phyloP scores from a whole-genome alignment of 2,113 vertebrate genomes.

The Colinus virginianus region DNA sequence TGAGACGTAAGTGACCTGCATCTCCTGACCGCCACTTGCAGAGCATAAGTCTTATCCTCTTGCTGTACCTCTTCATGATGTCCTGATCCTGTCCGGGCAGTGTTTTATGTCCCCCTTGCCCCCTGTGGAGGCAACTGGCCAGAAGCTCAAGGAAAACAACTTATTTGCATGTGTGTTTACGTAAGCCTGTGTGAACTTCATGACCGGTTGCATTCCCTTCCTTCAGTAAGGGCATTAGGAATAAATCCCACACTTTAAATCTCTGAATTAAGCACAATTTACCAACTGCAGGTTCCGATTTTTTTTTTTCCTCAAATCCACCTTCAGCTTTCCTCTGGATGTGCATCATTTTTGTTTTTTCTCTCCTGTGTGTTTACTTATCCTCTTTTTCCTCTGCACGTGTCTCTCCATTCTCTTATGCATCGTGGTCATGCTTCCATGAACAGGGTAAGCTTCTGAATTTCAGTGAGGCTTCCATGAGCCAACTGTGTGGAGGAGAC shows the following conservation, averaged over 20 bases:
- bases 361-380: conserved; percentile 1
- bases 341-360: not conserved
- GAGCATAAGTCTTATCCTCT: not conserved
- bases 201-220: conserved; percentile 60
- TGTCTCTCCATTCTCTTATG: not conserved
- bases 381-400: conserved; percentile 1
- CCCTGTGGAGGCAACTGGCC: conserved; percentile 43
- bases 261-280: conserved; percentile 53
- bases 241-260: conserved; percentile 56
- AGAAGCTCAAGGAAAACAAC: conserved; percentile 61
- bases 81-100: not conserved
- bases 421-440: conserved; percentile 18
- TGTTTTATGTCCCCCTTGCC: conserved; percentile 31
- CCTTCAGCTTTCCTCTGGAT: not conserved
- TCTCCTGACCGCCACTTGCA: not conserved
- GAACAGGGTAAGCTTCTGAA: conserved; percentile 50
- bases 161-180: conserved; percentile 55
- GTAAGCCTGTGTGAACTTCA: conserved; percentile 70
- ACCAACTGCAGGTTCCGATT: conserved; percentile 4
- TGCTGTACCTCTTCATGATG: conserved; percentile 35
- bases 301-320: not conserved
- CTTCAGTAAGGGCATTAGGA: conserved; percentile 42
- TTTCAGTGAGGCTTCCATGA: conserved; percentile 47
- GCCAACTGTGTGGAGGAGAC: conserved; percentile 43
- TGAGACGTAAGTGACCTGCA: not conserved